These are phyloP conservation scores for Vimba vimba DNA, from an alignment of 2,113 vertebrate genomes.

Conservation along the genomic window DNA sequence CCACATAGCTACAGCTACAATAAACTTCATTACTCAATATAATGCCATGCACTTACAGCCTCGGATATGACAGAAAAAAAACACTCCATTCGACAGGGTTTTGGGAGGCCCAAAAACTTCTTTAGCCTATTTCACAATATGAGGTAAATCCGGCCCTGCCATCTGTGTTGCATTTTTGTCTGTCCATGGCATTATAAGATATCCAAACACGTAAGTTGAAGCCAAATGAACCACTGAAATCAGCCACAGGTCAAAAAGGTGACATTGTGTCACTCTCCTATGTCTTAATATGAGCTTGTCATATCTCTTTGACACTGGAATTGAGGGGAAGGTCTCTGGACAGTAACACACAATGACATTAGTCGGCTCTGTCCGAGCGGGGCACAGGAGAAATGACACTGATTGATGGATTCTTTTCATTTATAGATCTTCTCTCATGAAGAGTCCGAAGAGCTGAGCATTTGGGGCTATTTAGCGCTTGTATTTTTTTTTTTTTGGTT, in stretches of 20 bases:
- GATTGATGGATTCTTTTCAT: constrained; percentile 96
- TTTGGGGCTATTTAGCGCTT: constrained; percentile 63
- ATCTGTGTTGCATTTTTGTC: neutral
- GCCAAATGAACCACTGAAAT: constrained; percentile 65
- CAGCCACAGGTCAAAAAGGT: constrained; percentile 91
- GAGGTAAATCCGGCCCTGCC: too few relatives aligned
- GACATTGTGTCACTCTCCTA: constrained; percentile 88
- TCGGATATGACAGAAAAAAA: too few relatives aligned
- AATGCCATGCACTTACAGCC: too few relatives aligned
- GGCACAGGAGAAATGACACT: constrained; percentile 91
- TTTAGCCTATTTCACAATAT: too few relatives aligned
- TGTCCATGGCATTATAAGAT: neutral
- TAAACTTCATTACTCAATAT: too few relatives aligned
- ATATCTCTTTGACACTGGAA: constrained; percentile 89
- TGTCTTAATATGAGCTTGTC: constrained; percentile 87
- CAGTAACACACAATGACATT: constrained; percentile 96
- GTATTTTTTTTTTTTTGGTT: constrained; percentile 13
- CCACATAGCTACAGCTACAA: too few relatives aligned
- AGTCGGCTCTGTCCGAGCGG: constrained; percentile 89
- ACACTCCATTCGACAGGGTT: too few relatives aligned
- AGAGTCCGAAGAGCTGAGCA: constrained; percentile 71
- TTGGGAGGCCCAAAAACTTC: too few relatives aligned
- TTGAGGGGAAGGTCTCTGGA: constrained; percentile 87
- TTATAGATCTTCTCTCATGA: constrained; percentile 83
- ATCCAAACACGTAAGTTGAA: constrained; percentile 64